Conservation (phyloP, 2,888 invertebrate genomes). For the Amorpha juglandis region DNA sequence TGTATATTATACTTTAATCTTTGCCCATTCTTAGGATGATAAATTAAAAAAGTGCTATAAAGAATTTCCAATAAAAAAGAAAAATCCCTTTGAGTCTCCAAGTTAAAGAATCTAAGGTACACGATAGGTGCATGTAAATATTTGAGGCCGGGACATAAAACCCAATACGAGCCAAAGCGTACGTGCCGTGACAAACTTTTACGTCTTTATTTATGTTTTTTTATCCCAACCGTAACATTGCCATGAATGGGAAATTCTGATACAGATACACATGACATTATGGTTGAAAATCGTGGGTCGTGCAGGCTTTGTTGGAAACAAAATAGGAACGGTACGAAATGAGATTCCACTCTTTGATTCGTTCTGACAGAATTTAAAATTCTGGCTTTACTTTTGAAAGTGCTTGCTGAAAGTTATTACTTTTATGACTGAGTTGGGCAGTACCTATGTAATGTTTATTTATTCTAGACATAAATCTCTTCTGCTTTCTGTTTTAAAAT, state of each 20-base stretch:
- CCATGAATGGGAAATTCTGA: background rate
- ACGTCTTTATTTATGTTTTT: slow-evolving; percentile 20
- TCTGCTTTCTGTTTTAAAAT: too few relatives aligned
- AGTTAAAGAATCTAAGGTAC: slow-evolving; percentile 36
- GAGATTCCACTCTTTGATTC: slow-evolving; percentile 1
- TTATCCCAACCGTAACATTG: slow-evolving; percentile 15
- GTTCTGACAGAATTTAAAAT: too few relatives aligned
- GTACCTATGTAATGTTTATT: too few relatives aligned
- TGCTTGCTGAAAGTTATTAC: too few relatives aligned
- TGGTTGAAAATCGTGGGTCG: slow-evolving; percentile 7
- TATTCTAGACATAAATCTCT: too few relatives aligned
- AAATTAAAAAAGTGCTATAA: background rate
- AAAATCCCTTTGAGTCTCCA: slow-evolving; percentile 28
- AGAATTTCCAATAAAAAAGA: slow-evolving; percentile 21
- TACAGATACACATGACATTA: slow-evolving; percentile 1
- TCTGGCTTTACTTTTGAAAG: too few relatives aligned
- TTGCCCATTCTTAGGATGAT: background rate
- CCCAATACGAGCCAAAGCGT: slow-evolving; percentile 36
- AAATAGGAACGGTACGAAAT: background rate
- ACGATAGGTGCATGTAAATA: slow-evolving; percentile 43
- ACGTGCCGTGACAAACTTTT: slow-evolving; percentile 24
- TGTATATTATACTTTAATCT: background rate
- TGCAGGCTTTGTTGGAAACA: too few relatives aligned
- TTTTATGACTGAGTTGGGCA: too few relatives aligned
- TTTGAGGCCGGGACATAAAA: slow-evolving; percentile 48